Base-by-base conservation (phyloP, 2,113 vertebrate genomes). In the Columba janthina region DNA sequence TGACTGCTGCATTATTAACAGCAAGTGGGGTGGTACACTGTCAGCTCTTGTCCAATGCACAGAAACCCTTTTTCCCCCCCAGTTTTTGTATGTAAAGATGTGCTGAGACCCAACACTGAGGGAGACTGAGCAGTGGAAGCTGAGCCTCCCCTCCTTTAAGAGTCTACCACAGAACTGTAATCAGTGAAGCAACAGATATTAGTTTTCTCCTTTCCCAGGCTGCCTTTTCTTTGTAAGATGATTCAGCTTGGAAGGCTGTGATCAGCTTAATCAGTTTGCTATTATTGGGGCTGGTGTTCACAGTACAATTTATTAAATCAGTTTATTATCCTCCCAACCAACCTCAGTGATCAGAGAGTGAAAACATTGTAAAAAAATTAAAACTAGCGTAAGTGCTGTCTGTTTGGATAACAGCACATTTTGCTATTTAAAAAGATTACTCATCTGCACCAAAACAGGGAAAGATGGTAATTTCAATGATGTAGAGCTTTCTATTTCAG, bases 391-490 rank as follows among this genome's bases (percentile, higher is more conserved):
- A 96, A 96, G 86, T 86, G 90, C 95, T 96, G 97, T 79, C 95
- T 97, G 94, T 97, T 97, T 97, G 92, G 93, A 94, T 97, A 97
- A 96, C 94, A 94, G 89, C 86, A 90, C 77, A 86, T 93, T 90
- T 60, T 86, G 57, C 91, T 96, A 70, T 97, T 96, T 96, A 69
- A 94, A 96, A 96, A 91, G 88, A 97, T 97, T 96, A 91, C 83
- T 97, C 96, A 95, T 96, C 95, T 95, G 95, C 89, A 90, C 71
- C 82, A 85, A 97, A 96, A 85, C 81, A 96, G 93, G 94, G 95
- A 97, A 91, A 81, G 92, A 95, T 97, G 97, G 98, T 98, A 97
- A 97, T 98, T 98, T 92, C 78, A 67, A 40, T 98, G 98, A 98
- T 98, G 98, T 98, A 98, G 97, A 91, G 94, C 96, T 96, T 95